phyloP scores from a whole-genome alignment of 2,797 vertebrate genomes.

The Phalloptychus januarius region DNA sequence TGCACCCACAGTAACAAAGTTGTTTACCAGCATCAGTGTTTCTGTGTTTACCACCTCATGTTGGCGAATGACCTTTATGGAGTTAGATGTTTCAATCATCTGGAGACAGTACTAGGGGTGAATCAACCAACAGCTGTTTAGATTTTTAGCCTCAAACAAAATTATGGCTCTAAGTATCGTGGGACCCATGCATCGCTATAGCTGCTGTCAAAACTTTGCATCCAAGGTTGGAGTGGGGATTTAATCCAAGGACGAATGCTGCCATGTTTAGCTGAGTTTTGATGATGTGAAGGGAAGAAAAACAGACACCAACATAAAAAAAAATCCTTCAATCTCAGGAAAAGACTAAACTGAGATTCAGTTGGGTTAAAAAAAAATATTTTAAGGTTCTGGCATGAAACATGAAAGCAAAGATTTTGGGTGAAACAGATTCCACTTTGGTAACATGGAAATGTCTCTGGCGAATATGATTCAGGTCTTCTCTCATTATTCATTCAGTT shows the following conservation, averaged over 20 bases:
- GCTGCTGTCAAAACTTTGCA: background rate
- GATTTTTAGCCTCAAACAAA: constrained; percentile 2
- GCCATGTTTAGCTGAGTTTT: background rate
- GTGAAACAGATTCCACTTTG: constrained; percentile 47
- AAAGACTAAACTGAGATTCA: constrained; percentile 40
- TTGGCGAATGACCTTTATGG: background rate
- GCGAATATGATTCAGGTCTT: constrained; percentile 57
- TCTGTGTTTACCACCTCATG: background rate
- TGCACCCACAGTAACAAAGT: background rate
- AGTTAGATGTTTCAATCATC: background rate
- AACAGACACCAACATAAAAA: background rate
- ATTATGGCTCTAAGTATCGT: background rate
- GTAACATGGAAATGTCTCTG: constrained; percentile 37
- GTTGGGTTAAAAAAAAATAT: constrained; percentile 44
- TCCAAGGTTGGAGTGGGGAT: background rate
- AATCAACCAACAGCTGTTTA: background rate
- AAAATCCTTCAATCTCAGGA: constrained; percentile 23
- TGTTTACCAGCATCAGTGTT: background rate
- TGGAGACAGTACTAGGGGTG: background rate
- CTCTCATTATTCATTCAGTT: constrained; percentile 51
- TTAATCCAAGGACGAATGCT: constrained; percentile 1
- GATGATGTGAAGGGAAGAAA: background rate
- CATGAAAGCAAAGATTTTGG: constrained; percentile 34
- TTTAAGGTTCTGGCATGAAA: constrained; percentile 41
- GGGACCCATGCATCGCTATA: background rate